phyloP scores from a whole-genome alignment of 2,113 vertebrate genomes.

The Podarcis raffonei region DNA sequence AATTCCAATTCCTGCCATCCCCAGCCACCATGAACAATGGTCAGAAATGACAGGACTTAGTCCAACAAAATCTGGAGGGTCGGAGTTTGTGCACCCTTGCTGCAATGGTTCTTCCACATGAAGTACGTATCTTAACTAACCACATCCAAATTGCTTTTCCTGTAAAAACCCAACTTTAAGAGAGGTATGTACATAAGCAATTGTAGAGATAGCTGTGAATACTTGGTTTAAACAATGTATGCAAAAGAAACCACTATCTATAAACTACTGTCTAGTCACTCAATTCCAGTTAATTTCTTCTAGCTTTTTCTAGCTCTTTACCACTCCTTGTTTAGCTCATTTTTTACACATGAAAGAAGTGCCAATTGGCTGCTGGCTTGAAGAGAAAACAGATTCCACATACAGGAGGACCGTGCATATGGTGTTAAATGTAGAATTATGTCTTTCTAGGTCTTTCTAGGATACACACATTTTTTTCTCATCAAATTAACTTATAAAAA shows the following conservation, averaged over 20 bases:
- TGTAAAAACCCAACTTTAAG: background rate
- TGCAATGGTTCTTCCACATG: too few species aligned
- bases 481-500: background rate
- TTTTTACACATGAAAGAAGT: background rate
- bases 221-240: too few species aligned
- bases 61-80: too few species aligned
- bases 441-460: background rate
- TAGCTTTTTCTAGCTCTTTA: background rate
- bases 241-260: too few species aligned
- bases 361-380: background rate
- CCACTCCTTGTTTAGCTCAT: background rate
- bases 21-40: too few species aligned
- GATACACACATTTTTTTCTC: background rate
- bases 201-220: too few species aligned
- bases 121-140: background rate
- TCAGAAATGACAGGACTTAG: too few species aligned
- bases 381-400: background rate
- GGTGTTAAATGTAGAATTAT: background rate
- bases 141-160: background rate
- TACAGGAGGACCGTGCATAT: background rate
- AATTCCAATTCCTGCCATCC: too few species aligned
- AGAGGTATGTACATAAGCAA: background rate
- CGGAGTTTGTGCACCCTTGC: too few species aligned
- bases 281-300: too few species aligned
- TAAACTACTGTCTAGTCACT: too few species aligned